A percentile compares a stretch with the other conserved stretches of the same genome.
Evolutionary conservation across 2,113 vertebrate genomes (phyloP).

Genomic region (Raja brachyura): DNA sequence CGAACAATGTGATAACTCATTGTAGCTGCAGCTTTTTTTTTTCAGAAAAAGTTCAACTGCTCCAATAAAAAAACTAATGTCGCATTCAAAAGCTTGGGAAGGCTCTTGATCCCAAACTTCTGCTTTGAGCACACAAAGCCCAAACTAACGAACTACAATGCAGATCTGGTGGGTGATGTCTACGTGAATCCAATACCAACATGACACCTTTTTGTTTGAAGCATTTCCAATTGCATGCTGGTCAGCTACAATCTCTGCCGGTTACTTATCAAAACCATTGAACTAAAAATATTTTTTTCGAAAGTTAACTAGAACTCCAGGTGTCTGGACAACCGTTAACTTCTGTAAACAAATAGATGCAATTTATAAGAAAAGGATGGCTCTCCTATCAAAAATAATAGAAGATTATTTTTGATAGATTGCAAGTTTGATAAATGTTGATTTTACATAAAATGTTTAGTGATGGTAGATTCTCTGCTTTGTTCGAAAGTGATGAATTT

Average conservation of each 20-base stretch:
- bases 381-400: background rate
- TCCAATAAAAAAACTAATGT: slow-evolving; percentile 1
- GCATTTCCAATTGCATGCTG: background rate
- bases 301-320: background rate
- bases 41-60: background rate
- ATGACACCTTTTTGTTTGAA: background rate
- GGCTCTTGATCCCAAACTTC: background rate
- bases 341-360: background rate
- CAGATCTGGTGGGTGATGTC: background rate
- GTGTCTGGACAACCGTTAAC: background rate
- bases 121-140: background rate
- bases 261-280: slow-evolving; percentile 20
- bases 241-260: too few species aligned
- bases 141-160: background rate
- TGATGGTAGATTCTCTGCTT: background rate
- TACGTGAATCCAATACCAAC: background rate
- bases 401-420: background rate
- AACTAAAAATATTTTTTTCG: background rate
- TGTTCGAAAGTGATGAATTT: background rate
- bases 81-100: background rate
- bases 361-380: background rate
- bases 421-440: background rate
- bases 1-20: background rate
- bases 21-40: background rate
- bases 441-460: background rate